These are phyloP conservation scores for Limosa lapponica DNA, from an alignment of 2,797 vertebrate species.

Conservation along the genomic window DNA sequence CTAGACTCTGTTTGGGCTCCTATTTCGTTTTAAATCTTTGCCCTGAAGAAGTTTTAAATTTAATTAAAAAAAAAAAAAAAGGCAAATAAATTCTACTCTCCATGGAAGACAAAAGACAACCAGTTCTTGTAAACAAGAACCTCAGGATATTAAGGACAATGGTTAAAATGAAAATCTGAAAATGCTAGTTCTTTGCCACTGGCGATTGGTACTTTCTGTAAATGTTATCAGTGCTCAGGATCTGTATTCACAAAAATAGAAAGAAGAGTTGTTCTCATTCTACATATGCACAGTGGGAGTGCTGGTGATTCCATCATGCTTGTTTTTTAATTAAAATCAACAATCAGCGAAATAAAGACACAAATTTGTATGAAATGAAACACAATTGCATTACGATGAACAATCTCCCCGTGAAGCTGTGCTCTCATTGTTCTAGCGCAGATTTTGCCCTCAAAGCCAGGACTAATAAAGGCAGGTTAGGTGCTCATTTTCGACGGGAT, in stretches of 20 bases:
- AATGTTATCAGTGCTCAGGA: conserved; percentile 40
- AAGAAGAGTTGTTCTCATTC: conserved; percentile 52
- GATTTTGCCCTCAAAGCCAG: neutral
- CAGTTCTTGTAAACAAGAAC: conserved; percentile 49
- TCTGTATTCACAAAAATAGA: conserved; percentile 47
- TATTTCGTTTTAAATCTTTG: conserved; percentile 15
- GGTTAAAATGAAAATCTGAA: conserved; percentile 55
- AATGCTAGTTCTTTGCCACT: conserved; percentile 16
- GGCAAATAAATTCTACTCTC: conserved; percentile 20
- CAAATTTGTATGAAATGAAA: conserved; percentile 47
- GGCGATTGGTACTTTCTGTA: conserved; percentile 24
- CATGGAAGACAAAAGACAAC: conserved; percentile 44
- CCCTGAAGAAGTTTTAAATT: conserved; percentile 11
- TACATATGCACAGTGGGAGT: conserved; percentile 44
- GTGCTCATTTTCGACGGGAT: neutral
- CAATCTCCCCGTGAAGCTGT: neutral
- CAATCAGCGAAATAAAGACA: conserved; percentile 61
- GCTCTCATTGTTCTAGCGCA: neutral
- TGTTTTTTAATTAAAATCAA: conserved; percentile 70
- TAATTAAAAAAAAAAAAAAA: conserved; percentile 8
- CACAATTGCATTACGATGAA: neutral
- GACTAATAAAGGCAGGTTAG: neutral
- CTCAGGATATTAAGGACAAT: conserved; percentile 51
- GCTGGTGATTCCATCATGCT: conserved; percentile 41
- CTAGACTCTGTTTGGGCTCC: neutral